Evolutionary conservation across 2,888 invertebrate genomes (phyloP), one percentile per base, ranked within the genome.

Genomic region (Oligia fasciuncula): DNA sequence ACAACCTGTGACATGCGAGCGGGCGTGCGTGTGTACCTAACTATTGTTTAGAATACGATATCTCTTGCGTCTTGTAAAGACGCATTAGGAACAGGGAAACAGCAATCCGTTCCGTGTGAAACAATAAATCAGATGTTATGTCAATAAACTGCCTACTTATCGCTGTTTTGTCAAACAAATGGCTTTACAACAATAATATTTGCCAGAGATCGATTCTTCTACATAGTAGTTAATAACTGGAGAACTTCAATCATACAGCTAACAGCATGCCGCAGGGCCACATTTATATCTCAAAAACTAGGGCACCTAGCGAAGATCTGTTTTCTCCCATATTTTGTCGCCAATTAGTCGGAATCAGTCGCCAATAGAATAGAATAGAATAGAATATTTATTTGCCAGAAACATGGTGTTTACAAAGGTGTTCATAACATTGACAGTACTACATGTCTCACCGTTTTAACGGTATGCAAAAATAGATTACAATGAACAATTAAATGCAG

Each of bases 141-240:
- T 85, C 65, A 83, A 73, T 81, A 85, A 63, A 81, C 66, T 63
- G 57, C 43, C 49, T 9, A 29, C 51, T 77, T 77, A 85, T 85
- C 76, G 62, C 40, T 40, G 2, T 72, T 43, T 70, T 70, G 73
- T 71, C 66, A 71, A 84, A 85, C 85, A 83, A 85, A 85, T 69
- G 13, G 29, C n/a, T 78, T 8, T 60, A 70, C 65, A 70, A 72
- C 57, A 77, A 77, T 57, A 78, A 81, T 79, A 79, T 71, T 71
- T 82, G 43, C 46, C 13, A 5, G 8, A 54, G 60, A 80, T 29
- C 46, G 40, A 68, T 62, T 49, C 54, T 63, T 62, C 35, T 29
- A 5, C 43, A 29, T 29, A 0, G 11, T 35, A 49, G 23, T 35
- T 29, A 35, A 3, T n/a, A 49, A 29, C 66, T 49, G 17, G 13